Evolutionary conservation across 2,113 vertebrate species (phyloP).

Genomic region (Raja brachyura): DNA sequence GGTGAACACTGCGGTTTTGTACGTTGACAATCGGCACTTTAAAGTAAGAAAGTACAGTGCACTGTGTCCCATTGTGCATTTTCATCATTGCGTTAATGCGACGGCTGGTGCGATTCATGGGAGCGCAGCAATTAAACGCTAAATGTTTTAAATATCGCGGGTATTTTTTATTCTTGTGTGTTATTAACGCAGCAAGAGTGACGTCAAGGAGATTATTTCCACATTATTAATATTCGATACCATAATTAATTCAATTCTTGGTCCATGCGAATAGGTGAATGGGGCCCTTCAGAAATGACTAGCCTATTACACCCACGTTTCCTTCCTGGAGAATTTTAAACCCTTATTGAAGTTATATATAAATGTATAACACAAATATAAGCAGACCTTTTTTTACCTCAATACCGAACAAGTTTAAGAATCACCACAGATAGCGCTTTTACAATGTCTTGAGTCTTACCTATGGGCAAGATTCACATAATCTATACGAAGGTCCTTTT

Average conservation of each 20-base stretch:
- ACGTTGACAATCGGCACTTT: neutral
- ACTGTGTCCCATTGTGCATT: neutral
- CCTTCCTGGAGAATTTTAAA: neutral
- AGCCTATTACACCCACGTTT: neutral
- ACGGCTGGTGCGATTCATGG: neutral
- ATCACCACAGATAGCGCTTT: neutral
- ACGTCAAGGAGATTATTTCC: constrained; percentile 10
- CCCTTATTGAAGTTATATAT: neutral
- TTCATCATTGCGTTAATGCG: neutral
- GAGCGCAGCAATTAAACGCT: neutral
- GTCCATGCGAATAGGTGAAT: neutral
- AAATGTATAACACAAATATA: neutral
- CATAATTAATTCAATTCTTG: neutral
- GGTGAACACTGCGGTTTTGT: neutral
- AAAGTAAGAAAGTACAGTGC: neutral
- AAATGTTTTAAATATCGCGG: neutral
- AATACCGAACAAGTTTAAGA: neutral
- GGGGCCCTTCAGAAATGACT: neutral
- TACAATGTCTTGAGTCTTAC: neutral
- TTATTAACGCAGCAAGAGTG: neutral
- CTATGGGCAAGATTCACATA: too few species aligned
- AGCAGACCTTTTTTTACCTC: neutral
- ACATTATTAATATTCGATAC: neutral
- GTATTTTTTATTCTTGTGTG: neutral
- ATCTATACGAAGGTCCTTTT: neutral